Percentiles rank a stretch among this genome's conserved stretches.
These are phyloP conservation scores for Cinclus cinclus DNA, from an alignment of 2,113 vertebrate species.

Conservation along the genomic window DNA sequence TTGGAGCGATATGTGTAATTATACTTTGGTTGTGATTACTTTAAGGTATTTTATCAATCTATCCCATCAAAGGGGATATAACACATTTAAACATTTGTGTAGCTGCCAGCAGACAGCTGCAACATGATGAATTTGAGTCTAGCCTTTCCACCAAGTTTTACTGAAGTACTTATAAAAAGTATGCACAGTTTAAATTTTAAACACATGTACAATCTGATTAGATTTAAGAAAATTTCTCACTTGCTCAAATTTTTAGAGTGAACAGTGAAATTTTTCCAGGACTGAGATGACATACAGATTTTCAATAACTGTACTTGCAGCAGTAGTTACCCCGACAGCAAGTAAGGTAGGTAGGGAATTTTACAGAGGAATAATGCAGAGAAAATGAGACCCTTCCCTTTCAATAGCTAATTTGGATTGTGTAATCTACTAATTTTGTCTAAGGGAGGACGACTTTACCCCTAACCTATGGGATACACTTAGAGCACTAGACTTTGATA, in stretches of 20 bases:
- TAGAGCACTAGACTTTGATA: neutral
- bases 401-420: neutral
- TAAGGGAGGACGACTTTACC: neutral
- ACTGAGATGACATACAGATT: neutral
- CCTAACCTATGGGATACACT: neutral
- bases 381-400: neutral
- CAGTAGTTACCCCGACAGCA: neutral
- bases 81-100: neutral
- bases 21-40: neutral
- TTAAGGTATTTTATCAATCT: neutral
- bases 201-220: neutral
- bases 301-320: neutral
- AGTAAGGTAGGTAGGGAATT: neutral
- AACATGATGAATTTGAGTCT: neutral
- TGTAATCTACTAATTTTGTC: neutral
- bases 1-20: neutral
- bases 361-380: neutral
- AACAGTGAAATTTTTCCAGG: neutral
- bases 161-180: neutral
- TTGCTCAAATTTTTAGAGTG: neutral
- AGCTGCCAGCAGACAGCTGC: neutral
- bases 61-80: neutral
- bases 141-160: neutral
- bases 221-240: neutral
- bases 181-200: neutral